Conservation (phyloP, 2,113 vertebrate species). For the Ameiurus melas region DNA sequence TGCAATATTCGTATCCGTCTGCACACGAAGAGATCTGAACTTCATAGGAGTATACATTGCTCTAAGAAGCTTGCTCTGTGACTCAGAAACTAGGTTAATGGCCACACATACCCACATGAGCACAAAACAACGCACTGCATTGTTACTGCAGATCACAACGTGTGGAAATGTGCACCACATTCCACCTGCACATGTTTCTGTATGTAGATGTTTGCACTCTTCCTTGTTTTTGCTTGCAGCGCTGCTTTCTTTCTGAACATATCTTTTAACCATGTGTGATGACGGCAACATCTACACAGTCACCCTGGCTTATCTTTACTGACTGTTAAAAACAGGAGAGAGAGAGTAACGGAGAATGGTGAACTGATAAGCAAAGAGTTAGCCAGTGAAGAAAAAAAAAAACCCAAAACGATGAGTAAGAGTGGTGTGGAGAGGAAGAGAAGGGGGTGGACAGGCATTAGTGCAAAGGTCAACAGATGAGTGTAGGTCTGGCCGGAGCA, state of each 20-base stretch:
- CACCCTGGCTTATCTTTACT: neutral
- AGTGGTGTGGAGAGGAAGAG: neutral
- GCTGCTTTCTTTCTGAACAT: neutral
- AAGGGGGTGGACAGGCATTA: slow-evolving; percentile 48
- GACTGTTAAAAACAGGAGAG: neutral
- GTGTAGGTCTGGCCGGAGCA: slow-evolving; percentile 47
- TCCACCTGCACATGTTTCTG: neutral
- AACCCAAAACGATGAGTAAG: neutral
- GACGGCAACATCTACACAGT: neutral
- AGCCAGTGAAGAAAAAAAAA: neutral
- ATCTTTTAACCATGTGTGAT: neutral
- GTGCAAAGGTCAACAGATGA: slow-evolving; percentile 65
- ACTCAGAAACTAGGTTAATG: slow-evolving; percentile 74
- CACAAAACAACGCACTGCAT: slow-evolving; percentile 70
- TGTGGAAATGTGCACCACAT: slow-evolving; percentile 26
- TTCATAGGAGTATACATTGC: slow-evolving; percentile 50
- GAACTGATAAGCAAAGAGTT: slow-evolving; percentile 15
- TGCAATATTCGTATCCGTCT: neutral
- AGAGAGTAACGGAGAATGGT: neutral
- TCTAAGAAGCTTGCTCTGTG: slow-evolving; percentile 60
- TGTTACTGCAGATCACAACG: slow-evolving; percentile 63
- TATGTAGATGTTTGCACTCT: neutral
- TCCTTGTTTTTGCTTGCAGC: neutral
- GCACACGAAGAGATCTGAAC: slow-evolving; percentile 44
- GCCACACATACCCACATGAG: slow-evolving; percentile 62